phyloP scores from a whole-genome alignment of 2,888 invertebrate species.

The Hirtodrosophila confusa region DNA sequence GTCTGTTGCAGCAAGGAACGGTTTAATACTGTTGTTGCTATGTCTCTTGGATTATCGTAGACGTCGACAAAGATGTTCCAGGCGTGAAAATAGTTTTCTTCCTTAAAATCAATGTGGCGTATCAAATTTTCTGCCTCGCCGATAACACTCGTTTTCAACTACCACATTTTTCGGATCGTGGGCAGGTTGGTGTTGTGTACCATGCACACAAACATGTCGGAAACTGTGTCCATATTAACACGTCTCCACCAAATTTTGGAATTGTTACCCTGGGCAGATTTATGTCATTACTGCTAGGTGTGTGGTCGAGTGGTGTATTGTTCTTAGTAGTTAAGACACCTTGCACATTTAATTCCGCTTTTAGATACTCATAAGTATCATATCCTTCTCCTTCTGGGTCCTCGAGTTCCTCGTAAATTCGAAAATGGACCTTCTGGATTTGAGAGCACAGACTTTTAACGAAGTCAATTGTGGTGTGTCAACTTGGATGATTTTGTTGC shows the following conservation, averaged over 20 bases:
- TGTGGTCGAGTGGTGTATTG: background rate
- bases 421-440: no score
- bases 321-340: no score
- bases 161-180: slow-evolving; percentile 3
- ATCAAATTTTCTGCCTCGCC: slow-evolving; percentile 6
- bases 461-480: no score
- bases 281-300: no score
- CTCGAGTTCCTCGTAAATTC: background rate
- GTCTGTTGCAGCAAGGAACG: no score
- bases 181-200: slow-evolving; percentile 2
- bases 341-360: no score
- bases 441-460: no score
- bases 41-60: background rate
- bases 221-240: background rate
- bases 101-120: slow-evolving; percentile 1
- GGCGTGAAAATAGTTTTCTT: slow-evolving; percentile 5
- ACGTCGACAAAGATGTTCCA: background rate
- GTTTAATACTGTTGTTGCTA: background rate
- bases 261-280: no score
- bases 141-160: background rate
- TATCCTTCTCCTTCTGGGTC: background rate
- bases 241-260: background rate
- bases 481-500: no score
- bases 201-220: slow-evolving; percentile 4
- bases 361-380: no score